A percentile compares a stretch with the other conserved stretches of the same genome.
Evolutionary conservation across 2,888 invertebrate genomes (phyloP).

Genomic region (Drosophila peninsularis): DNA sequence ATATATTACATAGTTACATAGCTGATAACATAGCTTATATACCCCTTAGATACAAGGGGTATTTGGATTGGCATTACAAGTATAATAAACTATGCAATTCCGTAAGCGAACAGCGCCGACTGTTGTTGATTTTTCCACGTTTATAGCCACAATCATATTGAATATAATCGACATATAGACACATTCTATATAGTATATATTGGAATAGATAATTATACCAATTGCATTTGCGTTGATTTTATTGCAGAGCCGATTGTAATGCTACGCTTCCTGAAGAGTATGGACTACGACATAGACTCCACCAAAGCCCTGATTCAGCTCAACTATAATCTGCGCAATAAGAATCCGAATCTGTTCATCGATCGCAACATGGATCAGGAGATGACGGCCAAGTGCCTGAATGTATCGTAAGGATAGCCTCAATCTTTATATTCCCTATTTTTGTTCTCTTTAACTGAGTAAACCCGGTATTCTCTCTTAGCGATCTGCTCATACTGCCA

Average conservation of each 20-base stretch:
- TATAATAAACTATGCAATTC: constrained; percentile 3
- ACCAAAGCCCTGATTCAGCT: constrained; percentile 78
- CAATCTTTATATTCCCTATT: background rate
- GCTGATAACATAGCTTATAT: too few species aligned
- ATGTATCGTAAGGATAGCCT: constrained; percentile 55
- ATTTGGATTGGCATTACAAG: background rate
- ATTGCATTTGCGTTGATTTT: constrained; percentile 10
- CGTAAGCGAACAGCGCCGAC: constrained; percentile 15
- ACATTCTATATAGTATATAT: constrained; percentile 3
- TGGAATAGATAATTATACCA: constrained; percentile 17
- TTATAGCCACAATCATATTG: background rate
- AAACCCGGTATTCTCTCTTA: constrained; percentile 20
- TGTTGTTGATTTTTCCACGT: constrained; percentile 8
- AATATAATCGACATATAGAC: background rate
- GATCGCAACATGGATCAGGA: constrained; percentile 85
- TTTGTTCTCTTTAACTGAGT: too few species aligned
- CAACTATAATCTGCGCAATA: constrained; percentile 85
- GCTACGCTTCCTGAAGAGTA: constrained; percentile 77
- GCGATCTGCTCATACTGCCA: constrained; percentile 76
- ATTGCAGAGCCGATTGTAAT: constrained; percentile 74
- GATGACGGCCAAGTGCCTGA: constrained; percentile 56
- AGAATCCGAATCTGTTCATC: constrained; percentile 86
- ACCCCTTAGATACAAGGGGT: background rate
- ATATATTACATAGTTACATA: background rate
- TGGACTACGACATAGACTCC: constrained; percentile 67